phyloP scores from a whole-genome alignment of 2,797 vertebrate genomes.

The Acrocephalus scirpaceus region DNA sequence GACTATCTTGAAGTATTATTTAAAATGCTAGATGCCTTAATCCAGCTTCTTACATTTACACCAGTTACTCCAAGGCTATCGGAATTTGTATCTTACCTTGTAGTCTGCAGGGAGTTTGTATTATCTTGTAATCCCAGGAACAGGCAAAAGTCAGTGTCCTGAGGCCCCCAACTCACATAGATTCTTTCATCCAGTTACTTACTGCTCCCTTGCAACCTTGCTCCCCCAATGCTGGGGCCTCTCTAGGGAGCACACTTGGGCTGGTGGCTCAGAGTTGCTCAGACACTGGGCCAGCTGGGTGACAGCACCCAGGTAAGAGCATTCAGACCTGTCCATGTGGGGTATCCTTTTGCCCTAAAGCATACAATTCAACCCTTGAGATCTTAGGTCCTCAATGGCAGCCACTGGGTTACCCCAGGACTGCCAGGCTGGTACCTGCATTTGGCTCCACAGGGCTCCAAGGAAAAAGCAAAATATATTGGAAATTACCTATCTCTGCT shows the following conservation, averaged over 20 bases:
- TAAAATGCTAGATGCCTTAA: background rate
- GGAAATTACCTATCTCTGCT: background rate
- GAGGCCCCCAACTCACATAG: background rate
- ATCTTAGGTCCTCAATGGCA: background rate
- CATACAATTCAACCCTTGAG: background rate
- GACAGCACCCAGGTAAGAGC: background rate
- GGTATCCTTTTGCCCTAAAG: background rate
- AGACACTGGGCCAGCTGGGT: background rate
- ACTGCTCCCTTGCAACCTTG: background rate
- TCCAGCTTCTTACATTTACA: background rate
- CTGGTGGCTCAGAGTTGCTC: background rate
- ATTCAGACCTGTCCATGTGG: background rate
- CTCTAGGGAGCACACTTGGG: background rate
- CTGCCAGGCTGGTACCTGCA: background rate
- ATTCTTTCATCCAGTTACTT: background rate
- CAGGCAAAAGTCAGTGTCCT: background rate
- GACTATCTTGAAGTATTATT: background rate
- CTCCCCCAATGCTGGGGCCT: background rate
- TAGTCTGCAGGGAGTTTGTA: background rate
- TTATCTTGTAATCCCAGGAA: background rate
- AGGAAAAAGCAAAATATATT: background rate
- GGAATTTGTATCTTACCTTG: background rate
- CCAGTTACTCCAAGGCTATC: background rate
- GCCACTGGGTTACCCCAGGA: background rate
- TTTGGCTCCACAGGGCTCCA: background rate